Evolutionary conservation across 1,140 invertebrate genomes (phyloP).

Genomic region (Papilio dardanus): DNA sequence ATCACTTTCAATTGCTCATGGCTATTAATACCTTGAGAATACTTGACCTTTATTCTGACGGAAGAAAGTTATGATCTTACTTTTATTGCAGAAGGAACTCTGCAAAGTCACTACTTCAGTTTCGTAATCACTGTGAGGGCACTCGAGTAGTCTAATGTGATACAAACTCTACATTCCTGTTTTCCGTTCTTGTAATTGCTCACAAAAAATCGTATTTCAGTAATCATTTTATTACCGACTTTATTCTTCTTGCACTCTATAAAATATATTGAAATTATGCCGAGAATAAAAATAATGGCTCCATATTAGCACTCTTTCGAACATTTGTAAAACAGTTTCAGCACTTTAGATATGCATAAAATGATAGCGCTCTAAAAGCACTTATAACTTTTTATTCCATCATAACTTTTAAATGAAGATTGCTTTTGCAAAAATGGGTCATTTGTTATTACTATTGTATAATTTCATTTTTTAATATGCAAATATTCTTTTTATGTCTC

Average conservation of each 20-base stretch:
- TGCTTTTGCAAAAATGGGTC: neutral
- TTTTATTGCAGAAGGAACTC: too few species aligned
- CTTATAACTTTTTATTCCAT: neutral
- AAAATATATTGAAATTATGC: neutral
- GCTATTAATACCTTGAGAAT: too few species aligned
- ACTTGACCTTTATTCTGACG: too few species aligned
- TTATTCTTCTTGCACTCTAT: neutral
- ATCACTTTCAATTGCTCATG: too few species aligned
- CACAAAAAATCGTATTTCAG: too few species aligned
- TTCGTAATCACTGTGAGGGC: too few species aligned
- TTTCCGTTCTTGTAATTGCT: neutral
- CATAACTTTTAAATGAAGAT: neutral
- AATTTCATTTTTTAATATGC: neutral
- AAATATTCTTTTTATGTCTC: neutral
- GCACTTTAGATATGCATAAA: neutral
- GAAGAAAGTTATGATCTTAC: too few species aligned
- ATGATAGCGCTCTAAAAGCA: neutral
- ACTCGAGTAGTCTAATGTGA: too few species aligned
- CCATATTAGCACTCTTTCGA: neutral
- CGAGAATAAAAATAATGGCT: neutral
- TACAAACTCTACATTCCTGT: too few species aligned
- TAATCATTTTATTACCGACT: neutral
- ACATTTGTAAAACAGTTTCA: slow-evolving; percentile 1
- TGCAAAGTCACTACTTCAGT: too few species aligned
- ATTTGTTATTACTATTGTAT: neutral